Evolutionary conservation across 2,797 vertebrate species (phyloP).

Genomic region (Dromococcyx pavoninus): DNA sequence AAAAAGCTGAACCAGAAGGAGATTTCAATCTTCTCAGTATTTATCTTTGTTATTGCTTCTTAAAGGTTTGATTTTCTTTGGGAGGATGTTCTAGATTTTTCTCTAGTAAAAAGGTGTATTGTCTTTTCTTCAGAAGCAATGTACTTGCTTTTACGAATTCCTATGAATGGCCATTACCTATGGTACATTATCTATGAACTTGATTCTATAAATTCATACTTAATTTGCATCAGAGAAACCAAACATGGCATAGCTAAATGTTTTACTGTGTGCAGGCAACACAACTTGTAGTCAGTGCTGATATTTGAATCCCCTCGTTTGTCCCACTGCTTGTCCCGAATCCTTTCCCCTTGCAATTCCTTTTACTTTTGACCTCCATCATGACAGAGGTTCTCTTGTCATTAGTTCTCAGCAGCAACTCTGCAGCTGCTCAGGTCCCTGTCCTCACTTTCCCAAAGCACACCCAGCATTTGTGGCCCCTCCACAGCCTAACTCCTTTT

Average conservation of each 20-base stretch:
- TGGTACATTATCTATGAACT: background rate
- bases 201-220: background rate
- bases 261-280: background rate
- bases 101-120: background rate
- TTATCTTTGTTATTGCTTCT: background rate
- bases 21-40: background rate
- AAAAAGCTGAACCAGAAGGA: conserved; percentile 29
- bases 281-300: background rate
- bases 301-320: background rate
- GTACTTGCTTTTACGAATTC: background rate
- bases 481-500: background rate
- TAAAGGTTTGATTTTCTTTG: background rate
- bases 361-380: background rate
- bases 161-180: background rate
- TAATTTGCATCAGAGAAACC: background rate
- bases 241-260: background rate
- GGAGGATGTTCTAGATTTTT: background rate
- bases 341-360: background rate
- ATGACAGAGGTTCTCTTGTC: background rate
- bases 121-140: background rate
- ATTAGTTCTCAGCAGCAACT: background rate
- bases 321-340: background rate
- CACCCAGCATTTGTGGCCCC: fast-evolving
- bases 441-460: background rate
- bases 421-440: background rate